phyloP scores from a whole-genome alignment of 2,888 invertebrate genomes.

The Lycocerus yunnanus region DNA sequence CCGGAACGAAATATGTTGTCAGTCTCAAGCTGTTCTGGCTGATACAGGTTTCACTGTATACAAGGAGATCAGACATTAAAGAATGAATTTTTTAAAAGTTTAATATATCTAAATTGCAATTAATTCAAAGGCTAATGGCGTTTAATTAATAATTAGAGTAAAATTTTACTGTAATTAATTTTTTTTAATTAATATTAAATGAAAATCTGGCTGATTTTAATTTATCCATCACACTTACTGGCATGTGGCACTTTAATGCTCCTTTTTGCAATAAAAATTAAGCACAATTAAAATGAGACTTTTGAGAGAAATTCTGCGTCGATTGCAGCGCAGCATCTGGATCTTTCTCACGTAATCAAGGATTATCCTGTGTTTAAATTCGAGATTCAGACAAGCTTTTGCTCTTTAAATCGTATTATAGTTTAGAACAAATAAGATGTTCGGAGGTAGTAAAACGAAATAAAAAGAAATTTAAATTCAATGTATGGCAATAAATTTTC shows the following conservation, averaged over 20 bases:
- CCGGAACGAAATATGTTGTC: no score
- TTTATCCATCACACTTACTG: background rate
- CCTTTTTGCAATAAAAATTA: background rate
- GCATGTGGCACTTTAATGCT: no score
- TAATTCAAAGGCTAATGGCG: no score
- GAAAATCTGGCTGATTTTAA: background rate
- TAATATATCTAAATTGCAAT: no score
- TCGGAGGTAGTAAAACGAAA: background rate
- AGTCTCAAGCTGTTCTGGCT: no score
- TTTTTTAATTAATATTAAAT: background rate
- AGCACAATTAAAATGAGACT: conserved; percentile 3
- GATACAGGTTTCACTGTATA: no score
- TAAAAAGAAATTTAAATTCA: background rate
- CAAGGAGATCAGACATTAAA: no score
- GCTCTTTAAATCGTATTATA: conserved; percentile 31
- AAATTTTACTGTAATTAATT: no score
- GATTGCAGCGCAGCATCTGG: conserved; percentile 29
- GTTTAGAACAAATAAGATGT: conserved; percentile 4
- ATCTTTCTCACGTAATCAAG: conserved; percentile 37
- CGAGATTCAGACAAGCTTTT: conserved; percentile 35
- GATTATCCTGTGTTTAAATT: conserved; percentile 35
- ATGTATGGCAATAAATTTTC: background rate
- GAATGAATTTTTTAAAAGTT: no score
- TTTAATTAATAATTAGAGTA: no score
- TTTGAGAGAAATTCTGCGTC: background rate